Evolutionary conservation across 2,797 vertebrate species (phyloP), one percentile per base, ranked within the genome.

Genomic region (Antrozous pallidus): DNA sequence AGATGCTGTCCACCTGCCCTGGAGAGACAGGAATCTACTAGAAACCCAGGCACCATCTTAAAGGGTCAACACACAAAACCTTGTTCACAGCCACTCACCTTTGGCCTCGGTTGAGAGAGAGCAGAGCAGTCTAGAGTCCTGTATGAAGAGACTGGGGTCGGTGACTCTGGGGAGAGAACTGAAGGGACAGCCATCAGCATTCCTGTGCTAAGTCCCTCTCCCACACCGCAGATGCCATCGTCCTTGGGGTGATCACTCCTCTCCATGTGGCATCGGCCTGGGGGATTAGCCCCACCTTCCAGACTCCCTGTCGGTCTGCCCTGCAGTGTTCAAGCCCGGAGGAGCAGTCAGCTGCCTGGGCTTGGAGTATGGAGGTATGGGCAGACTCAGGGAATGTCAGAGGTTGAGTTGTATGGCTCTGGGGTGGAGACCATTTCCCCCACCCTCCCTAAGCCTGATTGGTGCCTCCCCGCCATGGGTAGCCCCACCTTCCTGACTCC

Each of bases 301-400:
- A 2, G 10, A 36, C n/a, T 36, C n/a, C 11, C 47, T 36, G 2
- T 51, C 2, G 0, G 20, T 0, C 47, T 33, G 47, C 12, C 47
- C n/a, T 33, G 7, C n/a, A 51, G 47, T 12, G 6, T 47, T 75
- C n/a, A 75, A 24, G 47, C 73, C 45, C 11, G 22, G n/a, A 0
- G 20, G 74, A 49, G 45, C n/a, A 51, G 74, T 77, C 47, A 77
- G 74, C 73, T 24, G 20, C 45, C n/a, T 77, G n/a, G 18, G 74
- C 74, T 45, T 33, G n/a, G 45, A 20, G 47, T 33, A 5, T 1
- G 22, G 47, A 51, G 74, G 74, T 14, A n/a, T 14, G n/a, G 73
- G 47, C 47, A 51, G n/a, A 24, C 31, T 24, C 47, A 36, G 74
- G 47, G 47, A 45, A 22, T 51, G 11, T 24, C 74, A 24, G 74